phyloP scores from a whole-genome alignment of 2,888 invertebrate species.

The Dasysyrphus tricinctus region DNA sequence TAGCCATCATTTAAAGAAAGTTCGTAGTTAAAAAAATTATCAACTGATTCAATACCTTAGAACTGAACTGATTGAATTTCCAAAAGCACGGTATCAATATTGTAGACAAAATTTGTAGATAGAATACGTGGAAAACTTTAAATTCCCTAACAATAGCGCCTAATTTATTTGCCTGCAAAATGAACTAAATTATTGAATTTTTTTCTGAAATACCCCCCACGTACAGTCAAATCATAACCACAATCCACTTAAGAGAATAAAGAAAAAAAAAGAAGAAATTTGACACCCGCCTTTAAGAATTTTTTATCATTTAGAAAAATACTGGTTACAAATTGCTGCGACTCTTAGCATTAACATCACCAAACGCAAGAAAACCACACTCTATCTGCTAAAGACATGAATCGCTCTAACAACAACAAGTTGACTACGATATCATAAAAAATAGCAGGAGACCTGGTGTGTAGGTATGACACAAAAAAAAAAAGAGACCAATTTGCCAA shows the following conservation, averaged over 20 bases:
- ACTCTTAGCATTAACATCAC: slow-evolving; percentile 31
- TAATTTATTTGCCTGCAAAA: neutral
- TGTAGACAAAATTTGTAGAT: neutral
- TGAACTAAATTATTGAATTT: slow-evolving; percentile 10
- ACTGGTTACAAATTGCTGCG: slow-evolving; percentile 30
- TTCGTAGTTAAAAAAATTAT: too few species aligned
- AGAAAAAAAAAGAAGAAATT: slow-evolving; percentile 1
- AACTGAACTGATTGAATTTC: too few species aligned
- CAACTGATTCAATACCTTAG: too few species aligned
- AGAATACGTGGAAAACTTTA: neutral
- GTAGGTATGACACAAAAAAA: neutral
- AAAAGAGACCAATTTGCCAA: slow-evolving; percentile 47
- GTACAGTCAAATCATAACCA: slow-evolving; percentile 10
- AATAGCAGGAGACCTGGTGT: neutral
- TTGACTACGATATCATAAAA: slow-evolving; percentile 2
- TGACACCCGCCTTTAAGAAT: slow-evolving; percentile 8
- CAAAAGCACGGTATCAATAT: neutral
- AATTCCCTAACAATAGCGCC: neutral
- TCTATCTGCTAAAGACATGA: slow-evolving; percentile 35
- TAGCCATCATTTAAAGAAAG: too few species aligned
- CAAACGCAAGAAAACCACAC: neutral
- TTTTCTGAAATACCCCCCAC: neutral
- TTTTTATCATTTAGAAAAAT: neutral
- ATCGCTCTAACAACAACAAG: slow-evolving; percentile 64
- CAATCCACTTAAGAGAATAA: neutral